Evolutionary conservation across 2,888 invertebrate species (phyloP), one percentile per base, ranked within the genome.

Genomic region (Sussaba pulchella): DNA sequence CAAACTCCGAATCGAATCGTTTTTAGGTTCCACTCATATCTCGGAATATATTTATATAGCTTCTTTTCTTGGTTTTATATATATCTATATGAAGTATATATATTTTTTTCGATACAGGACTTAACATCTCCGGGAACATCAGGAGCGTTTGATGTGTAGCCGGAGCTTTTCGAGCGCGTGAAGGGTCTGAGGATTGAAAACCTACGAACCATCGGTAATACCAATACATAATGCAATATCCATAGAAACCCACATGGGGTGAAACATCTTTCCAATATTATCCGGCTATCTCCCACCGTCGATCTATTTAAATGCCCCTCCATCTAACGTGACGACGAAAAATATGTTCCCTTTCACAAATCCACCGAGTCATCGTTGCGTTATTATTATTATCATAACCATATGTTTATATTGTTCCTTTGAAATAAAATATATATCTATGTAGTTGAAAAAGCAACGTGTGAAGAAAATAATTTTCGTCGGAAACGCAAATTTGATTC

Each of bases 1-100:
- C 36, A 66, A 75, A 71, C 76, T 72, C n/a, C n/a, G 75, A 67
- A 63, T 76, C 80, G 75, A 80, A 76, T 80, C 67, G 72, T 72
- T 80, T 76, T 72, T 61, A 67, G 71, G 61, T 59, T 66, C 64
- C 74, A 70, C 64, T 76, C 76, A 41, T 57, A 59, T 59, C 12
- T 21, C 41, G 12, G 19, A 39, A 17, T 39, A 9, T 4, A 59
- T 6, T 5, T 31, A 17, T 57, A 17, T 36, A 36, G n/a, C n/a
- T n/a, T n/a, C n/a, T n/a, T n/a, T n/a, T n/a, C n/a, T n/a, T 57
- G 14, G 14, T 14, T 57, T 31, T 31, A 31, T 31, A 54, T 14
- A 17, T 14, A 26, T 12, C 21, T 24, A 52, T 24, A 54, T 10
- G 12, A n/a, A 26, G 2, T 31, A 31, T 31, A 31, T 31, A 31